Conservation (phyloP, 2,113 vertebrate genomes). For the Melanocharis versteri region DNA sequence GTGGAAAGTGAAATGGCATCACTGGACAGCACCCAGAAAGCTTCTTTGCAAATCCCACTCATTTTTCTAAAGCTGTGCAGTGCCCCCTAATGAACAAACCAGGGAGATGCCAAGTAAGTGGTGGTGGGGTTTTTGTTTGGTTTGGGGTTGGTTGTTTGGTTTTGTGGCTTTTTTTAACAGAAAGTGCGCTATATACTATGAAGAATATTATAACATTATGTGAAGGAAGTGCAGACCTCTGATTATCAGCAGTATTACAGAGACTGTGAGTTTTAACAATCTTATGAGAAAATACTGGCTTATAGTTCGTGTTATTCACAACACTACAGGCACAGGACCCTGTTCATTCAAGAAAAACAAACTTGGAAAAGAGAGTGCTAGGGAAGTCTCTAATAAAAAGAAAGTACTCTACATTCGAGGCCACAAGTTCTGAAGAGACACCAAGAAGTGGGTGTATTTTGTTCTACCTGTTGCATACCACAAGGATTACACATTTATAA, state of each 20-base stretch:
- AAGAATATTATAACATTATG: not conserved
- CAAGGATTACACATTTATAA: not conserved
- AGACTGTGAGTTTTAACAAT: not conserved
- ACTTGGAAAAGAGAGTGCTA: not conserved
- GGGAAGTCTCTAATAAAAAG: not conserved
- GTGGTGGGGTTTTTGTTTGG: not conserved
- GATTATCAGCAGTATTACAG: not conserved
- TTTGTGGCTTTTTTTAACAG: not conserved
- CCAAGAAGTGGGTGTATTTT: not conserved
- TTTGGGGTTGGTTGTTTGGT: not conserved
- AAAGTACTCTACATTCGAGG: not conserved
- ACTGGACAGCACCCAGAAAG: not conserved
- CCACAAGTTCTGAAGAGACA: not conserved
- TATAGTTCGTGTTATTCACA: not conserved
- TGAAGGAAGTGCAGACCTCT: not conserved
- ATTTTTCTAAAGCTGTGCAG: not conserved
- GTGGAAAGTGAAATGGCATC: not conserved
- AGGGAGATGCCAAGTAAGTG: not conserved
- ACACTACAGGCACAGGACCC: not conserved
- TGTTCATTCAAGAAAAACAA: not conserved
- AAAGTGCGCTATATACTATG: not conserved
- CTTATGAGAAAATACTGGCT: not conserved
- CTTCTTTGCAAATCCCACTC: not conserved
- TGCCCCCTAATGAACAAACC: constrained; percentile 10
- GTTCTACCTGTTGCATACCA: not conserved